Percentiles rank a stretch among this genome's conserved stretches.
phyloP scores from a whole-genome alignment of 1,140 invertebrate species.

The Camponotus pennsylvanicus region DNA sequence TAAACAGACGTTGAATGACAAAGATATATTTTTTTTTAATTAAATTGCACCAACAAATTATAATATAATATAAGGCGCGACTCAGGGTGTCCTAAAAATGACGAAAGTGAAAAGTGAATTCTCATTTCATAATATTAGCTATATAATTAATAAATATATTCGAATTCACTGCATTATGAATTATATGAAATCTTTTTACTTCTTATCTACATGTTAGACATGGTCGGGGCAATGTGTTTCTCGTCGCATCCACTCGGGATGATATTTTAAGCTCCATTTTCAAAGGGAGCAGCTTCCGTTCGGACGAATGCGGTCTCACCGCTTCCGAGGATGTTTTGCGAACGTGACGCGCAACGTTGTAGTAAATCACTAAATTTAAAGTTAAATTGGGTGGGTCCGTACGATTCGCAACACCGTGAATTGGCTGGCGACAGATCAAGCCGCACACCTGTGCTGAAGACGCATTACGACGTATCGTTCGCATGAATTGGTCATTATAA shows the following conservation, averaged over 20 bases:
- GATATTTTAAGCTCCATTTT: conserved; percentile 78
- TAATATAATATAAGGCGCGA: background rate
- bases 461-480: background rate
- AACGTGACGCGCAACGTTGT: conserved; percentile 70
- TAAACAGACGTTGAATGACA: background rate
- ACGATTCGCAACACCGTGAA: conserved; percentile 16
- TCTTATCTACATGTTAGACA: conserved; percentile 61
- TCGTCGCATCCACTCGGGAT: conserved; percentile 47
- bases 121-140: background rate
- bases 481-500: conserved; percentile 39
- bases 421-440: conserved; percentile 39
- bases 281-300: conserved; percentile 59
- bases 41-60: background rate
- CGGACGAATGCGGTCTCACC: conserved; percentile 4
- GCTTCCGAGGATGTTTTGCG: conserved; percentile 65
- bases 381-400: conserved; percentile 71
- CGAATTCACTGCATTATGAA: background rate
- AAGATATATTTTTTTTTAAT: background rate
- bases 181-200: background rate
- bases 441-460: conserved; percentile 12
- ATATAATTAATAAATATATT: background rate
- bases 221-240: conserved; percentile 57
- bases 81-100: background rate
- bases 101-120: background rate
- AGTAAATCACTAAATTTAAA: conserved; percentile 76